Evolutionary conservation across 53 echinoderm and acorn worm genomes (phyloP).

Genomic region (Paracentrotus lividus): DNA sequence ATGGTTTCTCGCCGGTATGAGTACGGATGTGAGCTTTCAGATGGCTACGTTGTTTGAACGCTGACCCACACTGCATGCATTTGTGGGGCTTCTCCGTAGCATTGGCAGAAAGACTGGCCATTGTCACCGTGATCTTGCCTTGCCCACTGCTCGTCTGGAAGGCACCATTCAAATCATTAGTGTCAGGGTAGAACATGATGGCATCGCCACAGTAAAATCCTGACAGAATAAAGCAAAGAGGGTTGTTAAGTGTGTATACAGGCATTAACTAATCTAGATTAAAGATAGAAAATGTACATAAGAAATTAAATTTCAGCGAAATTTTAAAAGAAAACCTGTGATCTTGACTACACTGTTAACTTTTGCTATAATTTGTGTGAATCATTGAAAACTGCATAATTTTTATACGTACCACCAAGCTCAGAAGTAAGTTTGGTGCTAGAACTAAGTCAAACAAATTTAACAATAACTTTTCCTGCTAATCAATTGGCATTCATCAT

Average conservation of each 20-base stretch:
- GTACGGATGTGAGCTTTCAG: constrained; percentile 54
- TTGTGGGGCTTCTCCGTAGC: constrained; percentile 42
- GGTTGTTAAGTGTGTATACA: neutral
- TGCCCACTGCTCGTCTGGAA: neutral
- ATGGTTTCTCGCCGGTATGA: constrained; percentile 61
- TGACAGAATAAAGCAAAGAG: neutral
- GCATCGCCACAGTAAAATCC: constrained; percentile 65
- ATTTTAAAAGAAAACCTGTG: too few relatives aligned
- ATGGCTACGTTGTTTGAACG: constrained; percentile 62
- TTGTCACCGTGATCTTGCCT: constrained; percentile 4
- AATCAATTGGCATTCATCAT: too few relatives aligned
- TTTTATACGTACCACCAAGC: too few relatives aligned
- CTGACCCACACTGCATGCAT: constrained; percentile 62
- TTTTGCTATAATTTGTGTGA: too few relatives aligned
- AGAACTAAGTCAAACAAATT: too few relatives aligned
- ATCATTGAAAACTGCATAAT: too few relatives aligned
- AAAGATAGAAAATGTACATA: neutral
- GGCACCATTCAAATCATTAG: constrained; percentile 44
- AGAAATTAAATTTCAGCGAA: too few relatives aligned
- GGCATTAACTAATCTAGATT: neutral
- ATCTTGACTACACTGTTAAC: too few relatives aligned
- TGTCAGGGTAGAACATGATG: constrained; percentile 66
- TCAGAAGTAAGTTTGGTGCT: too few relatives aligned
- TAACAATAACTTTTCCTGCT: too few relatives aligned
- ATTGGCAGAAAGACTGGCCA: neutral